These are phyloP conservation scores for Clamator glandarius DNA, from an alignment of 2,797 vertebrate genomes.

Conservation along the genomic window DNA sequence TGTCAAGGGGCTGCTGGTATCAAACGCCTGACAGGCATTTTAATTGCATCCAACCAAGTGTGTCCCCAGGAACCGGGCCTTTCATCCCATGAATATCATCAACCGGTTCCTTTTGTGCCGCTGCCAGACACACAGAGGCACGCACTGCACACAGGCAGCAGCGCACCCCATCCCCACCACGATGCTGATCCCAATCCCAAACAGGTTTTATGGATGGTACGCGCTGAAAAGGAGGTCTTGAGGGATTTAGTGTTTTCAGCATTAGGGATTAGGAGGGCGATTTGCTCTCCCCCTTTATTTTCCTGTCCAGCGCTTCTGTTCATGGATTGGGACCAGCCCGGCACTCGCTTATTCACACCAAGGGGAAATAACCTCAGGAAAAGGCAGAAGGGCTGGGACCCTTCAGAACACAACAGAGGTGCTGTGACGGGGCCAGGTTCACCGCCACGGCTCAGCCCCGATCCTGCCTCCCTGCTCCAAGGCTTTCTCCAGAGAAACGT, in stretches of 20 bases:
- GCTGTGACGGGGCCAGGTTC: neutral
- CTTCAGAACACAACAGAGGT: neutral
- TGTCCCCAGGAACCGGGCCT: slow-evolving; percentile 63
- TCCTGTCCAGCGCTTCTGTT: neutral
- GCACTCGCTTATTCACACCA: neutral
- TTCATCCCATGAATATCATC: slow-evolving; percentile 71
- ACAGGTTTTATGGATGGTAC: neutral
- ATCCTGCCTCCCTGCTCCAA: neutral
- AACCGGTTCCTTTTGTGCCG: slow-evolving; percentile 69
- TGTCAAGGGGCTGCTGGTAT: slow-evolving; percentile 70
- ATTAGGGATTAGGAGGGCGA: neutral
- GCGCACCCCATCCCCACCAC: neutral
- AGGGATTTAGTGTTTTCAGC: slow-evolving; percentile 27
- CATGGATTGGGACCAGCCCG: neutral
- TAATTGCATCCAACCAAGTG: slow-evolving; percentile 79
- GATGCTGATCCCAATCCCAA: slow-evolving; percentile 20
- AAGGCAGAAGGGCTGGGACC: neutral
- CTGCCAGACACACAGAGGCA: slow-evolving; percentile 39
- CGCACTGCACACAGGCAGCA: slow-evolving; percentile 38
- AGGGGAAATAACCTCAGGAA: neutral
- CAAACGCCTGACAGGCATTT: slow-evolving; percentile 81
- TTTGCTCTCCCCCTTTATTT: neutral
- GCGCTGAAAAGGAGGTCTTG: neutral
- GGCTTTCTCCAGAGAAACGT: neutral
- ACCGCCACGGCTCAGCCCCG: neutral